Evolutionary conservation across 2,113 vertebrate genomes (phyloP).

Genomic region (Rhinolophus ferrumequinum): DNA sequence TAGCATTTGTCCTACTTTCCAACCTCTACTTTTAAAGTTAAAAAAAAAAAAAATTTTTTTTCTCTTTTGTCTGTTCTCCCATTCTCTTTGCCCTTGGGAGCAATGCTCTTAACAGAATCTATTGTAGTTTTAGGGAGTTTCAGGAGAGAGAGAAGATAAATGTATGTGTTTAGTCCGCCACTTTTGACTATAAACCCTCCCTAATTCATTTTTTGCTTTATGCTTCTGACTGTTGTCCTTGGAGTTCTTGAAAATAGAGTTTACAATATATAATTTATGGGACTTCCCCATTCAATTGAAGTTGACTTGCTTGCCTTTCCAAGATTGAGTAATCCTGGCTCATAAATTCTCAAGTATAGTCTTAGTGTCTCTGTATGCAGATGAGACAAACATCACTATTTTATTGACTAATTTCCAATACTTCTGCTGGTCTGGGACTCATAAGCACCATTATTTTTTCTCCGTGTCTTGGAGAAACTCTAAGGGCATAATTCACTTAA

Average conservation of each 20-base stretch:
- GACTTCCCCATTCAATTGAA: background rate
- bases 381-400: background rate
- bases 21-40: background rate
- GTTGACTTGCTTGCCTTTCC: background rate
- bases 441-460: background rate
- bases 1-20: background rate
- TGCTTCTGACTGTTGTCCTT: background rate
- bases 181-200: background rate
- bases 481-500: background rate
- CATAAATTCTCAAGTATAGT: background rate
- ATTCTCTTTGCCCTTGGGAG: background rate
- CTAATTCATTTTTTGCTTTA: background rate
- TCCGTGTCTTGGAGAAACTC: background rate
- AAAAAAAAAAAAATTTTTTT: background rate
- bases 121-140: background rate
- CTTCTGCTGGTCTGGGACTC: background rate
- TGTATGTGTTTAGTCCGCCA: background rate
- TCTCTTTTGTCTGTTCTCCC: background rate
- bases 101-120: background rate
- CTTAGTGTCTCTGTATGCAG: background rate
- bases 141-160: background rate
- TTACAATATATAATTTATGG: background rate
- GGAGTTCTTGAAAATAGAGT: slow-evolving; percentile 15
- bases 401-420: slow-evolving; percentile 15
- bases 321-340: background rate